A percentile compares a stretch with the other conserved stretches of the same genome.
These are phyloP conservation scores for Oreochromis mossambicus DNA, from an alignment of 2,797 vertebrate genomes.

Conservation along the genomic window DNA sequence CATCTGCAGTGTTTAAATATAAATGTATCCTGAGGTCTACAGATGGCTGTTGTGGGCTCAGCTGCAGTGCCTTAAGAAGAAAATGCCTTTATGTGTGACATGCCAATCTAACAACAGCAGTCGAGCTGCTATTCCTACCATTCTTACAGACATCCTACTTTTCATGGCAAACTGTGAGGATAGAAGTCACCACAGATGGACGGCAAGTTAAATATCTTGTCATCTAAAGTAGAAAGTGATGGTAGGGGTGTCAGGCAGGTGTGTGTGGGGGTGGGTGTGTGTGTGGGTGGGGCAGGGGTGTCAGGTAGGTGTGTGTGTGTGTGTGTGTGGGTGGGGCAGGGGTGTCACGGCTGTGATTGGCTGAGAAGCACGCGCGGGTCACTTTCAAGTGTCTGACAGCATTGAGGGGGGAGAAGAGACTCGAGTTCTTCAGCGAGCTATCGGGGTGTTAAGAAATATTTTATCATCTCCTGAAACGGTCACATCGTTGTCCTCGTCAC, in stretches of 20 bases:
- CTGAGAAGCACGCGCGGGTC: too few species aligned
- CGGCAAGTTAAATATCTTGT: not conserved
- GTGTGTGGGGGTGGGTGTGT: slow-evolving; percentile 24
- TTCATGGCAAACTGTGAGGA: not conserved
- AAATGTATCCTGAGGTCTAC: slow-evolving; percentile 24
- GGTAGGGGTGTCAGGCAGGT: not conserved
- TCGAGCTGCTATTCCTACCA: not conserved
- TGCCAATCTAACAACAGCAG: not conserved
- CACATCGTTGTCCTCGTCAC: too few species aligned
- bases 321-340: not conserved
- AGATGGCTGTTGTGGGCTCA: slow-evolving; percentile 28
- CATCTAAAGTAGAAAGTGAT: not conserved
- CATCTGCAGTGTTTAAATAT: slow-evolving; percentile 45
- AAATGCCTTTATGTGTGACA: slow-evolving; percentile 10
- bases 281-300: too few species aligned
- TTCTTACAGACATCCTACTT: not conserved
- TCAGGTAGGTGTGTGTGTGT: not conserved
- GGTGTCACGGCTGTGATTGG: too few species aligned
- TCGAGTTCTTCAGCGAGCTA: too few species aligned
- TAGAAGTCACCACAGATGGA: not conserved
- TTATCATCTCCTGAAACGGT: too few species aligned
- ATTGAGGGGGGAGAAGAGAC: too few species aligned
- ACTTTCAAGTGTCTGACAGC: too few species aligned
- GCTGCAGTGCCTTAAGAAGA: slow-evolving; percentile 40
- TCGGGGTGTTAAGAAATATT: too few species aligned